These are phyloP conservation scores for Galerucella calmariensis DNA, from an alignment of 2,888 invertebrate species.

Conservation along the genomic window DNA sequence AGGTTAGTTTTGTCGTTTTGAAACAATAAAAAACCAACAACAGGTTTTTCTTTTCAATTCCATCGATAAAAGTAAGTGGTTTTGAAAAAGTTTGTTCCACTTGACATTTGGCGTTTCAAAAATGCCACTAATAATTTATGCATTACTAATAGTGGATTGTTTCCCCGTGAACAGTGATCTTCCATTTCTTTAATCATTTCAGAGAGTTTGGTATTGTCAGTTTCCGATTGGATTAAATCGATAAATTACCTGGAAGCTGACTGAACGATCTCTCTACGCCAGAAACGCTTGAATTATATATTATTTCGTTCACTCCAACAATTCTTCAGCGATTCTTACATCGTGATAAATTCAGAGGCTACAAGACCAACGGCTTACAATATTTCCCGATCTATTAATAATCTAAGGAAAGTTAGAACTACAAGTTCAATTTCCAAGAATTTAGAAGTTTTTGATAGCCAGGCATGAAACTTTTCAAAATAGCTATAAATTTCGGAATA, in stretches of 20 bases:
- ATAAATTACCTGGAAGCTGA: slow-evolving; percentile 5
- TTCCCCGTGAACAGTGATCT: neutral
- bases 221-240: slow-evolving; percentile 1
- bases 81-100: no score
- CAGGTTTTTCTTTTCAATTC: no score
- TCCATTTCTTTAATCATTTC: slow-evolving; percentile 8
- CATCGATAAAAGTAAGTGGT: no score
- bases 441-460: neutral
- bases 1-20: no score
- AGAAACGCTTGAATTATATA: slow-evolving; percentile 7
- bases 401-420: slow-evolving; percentile 18
- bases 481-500: neutral
- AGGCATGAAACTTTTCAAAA: neutral
- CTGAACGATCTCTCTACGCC: slow-evolving; percentile 10
- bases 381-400: slow-evolving; percentile 27
- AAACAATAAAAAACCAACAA: no score
- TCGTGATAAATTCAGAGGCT: slow-evolving; percentile 19
- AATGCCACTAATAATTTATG: neutral
- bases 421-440: slow-evolving; percentile 16
- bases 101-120: no score
- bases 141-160: neutral
- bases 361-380: slow-evolving; percentile 21
- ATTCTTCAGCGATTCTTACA: slow-evolving; percentile 5
- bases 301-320: neutral
- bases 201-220: slow-evolving; percentile 4